phyloP scores from a whole-genome alignment of 2,797 vertebrate genomes.

The Rhynchotus rufescens region DNA sequence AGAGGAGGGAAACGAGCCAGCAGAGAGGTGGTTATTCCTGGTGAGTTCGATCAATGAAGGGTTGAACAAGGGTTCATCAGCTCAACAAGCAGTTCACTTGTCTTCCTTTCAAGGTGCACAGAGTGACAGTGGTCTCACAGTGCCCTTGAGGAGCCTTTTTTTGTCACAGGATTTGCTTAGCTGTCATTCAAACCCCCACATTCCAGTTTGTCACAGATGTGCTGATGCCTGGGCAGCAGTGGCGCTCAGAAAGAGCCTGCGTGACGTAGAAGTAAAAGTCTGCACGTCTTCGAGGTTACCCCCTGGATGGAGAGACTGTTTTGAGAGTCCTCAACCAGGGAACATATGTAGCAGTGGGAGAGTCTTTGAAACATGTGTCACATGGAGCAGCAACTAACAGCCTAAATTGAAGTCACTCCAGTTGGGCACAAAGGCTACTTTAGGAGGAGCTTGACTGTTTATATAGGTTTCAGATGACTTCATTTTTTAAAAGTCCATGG shows the following conservation, averaged over 20 bases:
- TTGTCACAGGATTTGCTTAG: neutral
- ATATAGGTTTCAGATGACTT: slow-evolving; percentile 71
- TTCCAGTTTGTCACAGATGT: neutral
- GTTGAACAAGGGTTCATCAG: neutral
- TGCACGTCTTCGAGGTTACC: neutral
- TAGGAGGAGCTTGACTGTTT: slow-evolving; percentile 51
- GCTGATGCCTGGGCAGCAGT: neutral
- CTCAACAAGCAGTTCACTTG: slow-evolving; percentile 6
- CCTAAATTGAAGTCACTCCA: slow-evolving; percentile 36
- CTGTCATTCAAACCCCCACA: neutral
- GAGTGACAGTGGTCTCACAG: neutral
- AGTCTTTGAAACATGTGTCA: neutral
- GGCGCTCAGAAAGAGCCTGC: neutral
- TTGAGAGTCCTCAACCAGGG: neutral
- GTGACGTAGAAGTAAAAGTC: neutral
- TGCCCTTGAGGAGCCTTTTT: neutral
- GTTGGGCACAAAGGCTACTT: slow-evolving; percentile 54
- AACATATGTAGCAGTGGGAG: neutral
- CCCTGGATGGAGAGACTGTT: neutral
- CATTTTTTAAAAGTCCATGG: slow-evolving; percentile 69
- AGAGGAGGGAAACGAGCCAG: neutral
- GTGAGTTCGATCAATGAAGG: neutral
- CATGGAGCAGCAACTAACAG: neutral
- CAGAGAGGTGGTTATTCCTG: neutral
- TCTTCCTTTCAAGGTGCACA: neutral